A percentile compares a stretch with the other conserved stretches of the same genome.
phyloP scores from a whole-genome alignment of 2,888 invertebrate genomes.

The Falcaria lacertinaria region DNA sequence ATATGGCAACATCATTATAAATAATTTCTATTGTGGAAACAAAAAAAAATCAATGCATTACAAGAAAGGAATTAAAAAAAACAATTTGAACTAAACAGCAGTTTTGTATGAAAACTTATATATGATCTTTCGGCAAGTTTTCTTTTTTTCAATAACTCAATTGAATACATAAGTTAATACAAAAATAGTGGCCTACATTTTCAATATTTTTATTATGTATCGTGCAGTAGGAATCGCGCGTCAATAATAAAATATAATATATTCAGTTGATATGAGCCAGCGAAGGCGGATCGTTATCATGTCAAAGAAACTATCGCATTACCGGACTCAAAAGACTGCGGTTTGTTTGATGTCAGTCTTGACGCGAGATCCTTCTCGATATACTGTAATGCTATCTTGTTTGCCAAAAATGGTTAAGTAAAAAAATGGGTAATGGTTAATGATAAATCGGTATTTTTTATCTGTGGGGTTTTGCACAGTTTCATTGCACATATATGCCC shows the following conservation, averaged over 20 bases:
- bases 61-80: too few relatives aligned
- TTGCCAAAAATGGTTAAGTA: conserved; percentile 10
- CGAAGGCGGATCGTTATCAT: conserved; percentile 68
- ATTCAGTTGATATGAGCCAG: conserved; percentile 59
- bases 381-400: conserved; percentile 33
- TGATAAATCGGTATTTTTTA: too few relatives aligned
- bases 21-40: too few relatives aligned
- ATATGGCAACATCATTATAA: too few relatives aligned
- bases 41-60: too few relatives aligned
- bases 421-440: too few relatives aligned
- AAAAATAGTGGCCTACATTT: conserved; percentile 30
- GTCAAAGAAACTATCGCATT: conserved; percentile 76
- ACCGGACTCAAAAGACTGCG: conserved; percentile 68
- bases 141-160: too few relatives aligned
- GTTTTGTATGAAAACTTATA: too few relatives aligned
- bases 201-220: conserved; percentile 46
- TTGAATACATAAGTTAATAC: conserved; percentile 12
- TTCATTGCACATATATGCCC: too few relatives aligned
- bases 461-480: too few relatives aligned
- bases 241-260: conserved; percentile 62
- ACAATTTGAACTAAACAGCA: too few relatives aligned
- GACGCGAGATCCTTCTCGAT: conserved; percentile 39
- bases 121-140: too few relatives aligned
- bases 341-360: conserved; percentile 65
- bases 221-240: conserved; percentile 28